Conservation (phyloP, 2,113 vertebrate species). For the Lycocorax pyrrhopterus region DNA sequence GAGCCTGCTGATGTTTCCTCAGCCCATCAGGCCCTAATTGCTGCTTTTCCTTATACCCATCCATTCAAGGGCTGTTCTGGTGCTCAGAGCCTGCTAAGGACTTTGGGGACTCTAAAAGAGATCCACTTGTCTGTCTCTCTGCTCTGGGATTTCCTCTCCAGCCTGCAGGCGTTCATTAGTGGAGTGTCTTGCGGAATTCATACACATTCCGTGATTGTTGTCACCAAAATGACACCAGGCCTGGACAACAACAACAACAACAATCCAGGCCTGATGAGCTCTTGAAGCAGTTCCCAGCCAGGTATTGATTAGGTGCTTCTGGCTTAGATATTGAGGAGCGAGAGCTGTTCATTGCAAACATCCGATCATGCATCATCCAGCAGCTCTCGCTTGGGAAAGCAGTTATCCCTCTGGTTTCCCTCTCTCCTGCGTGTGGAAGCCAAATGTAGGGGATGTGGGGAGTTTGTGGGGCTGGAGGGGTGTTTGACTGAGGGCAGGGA, state of each 20-base stretch:
- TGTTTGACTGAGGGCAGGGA: neutral
- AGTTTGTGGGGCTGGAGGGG: neutral
- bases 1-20: neutral
- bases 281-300: neutral
- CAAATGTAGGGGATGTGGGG: rapidly evolving
- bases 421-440: neutral
- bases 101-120: neutral
- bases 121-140: neutral
- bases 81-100: neutral
- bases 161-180: neutral
- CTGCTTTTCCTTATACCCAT: neutral
- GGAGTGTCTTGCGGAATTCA: neutral
- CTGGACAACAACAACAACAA: neutral
- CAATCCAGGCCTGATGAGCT: neutral
- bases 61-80: neutral
- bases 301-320: slow-evolving; percentile 6
- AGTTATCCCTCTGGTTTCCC: neutral
- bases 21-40: neutral
- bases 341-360: neutral
- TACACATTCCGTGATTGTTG: neutral
- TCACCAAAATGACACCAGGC: neutral
- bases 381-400: neutral
- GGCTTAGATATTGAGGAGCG: neutral
- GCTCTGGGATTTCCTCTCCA: neutral
- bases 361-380: too few species aligned